Base-by-base conservation (phyloP, 2,888 invertebrate genomes). In the Laothoe populi region DNA sequence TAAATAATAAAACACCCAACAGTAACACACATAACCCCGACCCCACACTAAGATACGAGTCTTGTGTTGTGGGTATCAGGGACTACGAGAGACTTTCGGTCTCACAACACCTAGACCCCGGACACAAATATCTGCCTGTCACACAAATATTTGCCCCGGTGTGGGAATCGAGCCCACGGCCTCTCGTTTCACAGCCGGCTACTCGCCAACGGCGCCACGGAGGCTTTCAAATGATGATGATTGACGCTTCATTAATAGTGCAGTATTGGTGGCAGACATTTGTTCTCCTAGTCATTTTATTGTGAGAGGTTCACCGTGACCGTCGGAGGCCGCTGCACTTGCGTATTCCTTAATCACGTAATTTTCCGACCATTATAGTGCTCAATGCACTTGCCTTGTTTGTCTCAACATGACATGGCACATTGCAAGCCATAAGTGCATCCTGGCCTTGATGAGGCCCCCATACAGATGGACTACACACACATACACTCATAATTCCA, bases 281-380 rank as follows among this genome's bases (percentile, higher is more conserved):
- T 76, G 75, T 81, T 74, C 80, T 76, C 74, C 74, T 70, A 81
- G 82, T 78, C 72, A 72, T 83, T 57, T 83, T 82, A 83, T 80
- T 81, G 81, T 79, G 70, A 86, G 84, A 82, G 58, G 90, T 87
- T 86, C 68, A 78, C 91, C 91, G 73, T 90, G 91, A 90, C 90
- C 90, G 79, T 78, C 81, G 78, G 66, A 59, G 70, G 64, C 72
- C 66, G 66, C 74, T 77, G 72, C 72, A 81, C 79, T 77, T 79
- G 64, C 53, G 75, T 83, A 81, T 79, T 83, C 82, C 77, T 83
- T 81, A 78, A 77, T 75, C 76, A 77, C 76, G 78, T 79, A 82
- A 78, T 78, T 75, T 82, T 81, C 81, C 81, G 79, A 77, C 82
- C 81, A 82, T 81, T 79, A 80, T 77, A 71, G 73, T 78, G 79